Conservation (phyloP, 2,888 invertebrate species). For the Eilema griseolum region DNA sequence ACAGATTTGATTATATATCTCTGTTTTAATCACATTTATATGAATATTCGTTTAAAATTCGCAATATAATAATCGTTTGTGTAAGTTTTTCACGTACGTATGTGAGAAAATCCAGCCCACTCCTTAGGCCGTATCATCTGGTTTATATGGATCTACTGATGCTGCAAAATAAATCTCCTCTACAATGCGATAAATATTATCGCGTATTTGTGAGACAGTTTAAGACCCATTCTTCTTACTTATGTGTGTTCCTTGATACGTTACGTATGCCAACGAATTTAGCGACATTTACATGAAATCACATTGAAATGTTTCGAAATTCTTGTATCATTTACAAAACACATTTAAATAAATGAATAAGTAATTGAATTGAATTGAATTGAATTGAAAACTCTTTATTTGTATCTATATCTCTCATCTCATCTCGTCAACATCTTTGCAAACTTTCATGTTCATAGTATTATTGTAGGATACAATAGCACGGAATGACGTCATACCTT, state of each 20-base stretch:
- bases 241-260: conserved; percentile 25
- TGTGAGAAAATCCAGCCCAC: conserved; percentile 28
- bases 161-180: conserved; percentile 38
- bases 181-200: conserved; percentile 31
- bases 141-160: conserved; percentile 35
- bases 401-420: too few relatives aligned
- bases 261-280: conserved; percentile 11
- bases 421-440: too few relatives aligned
- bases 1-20: too few relatives aligned
- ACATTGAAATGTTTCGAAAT: background rate
- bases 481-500: background rate
- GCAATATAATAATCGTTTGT: conserved; percentile 13
- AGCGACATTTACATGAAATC: background rate
- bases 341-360: too few relatives aligned
- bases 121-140: conserved; percentile 25
- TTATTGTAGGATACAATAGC: too few relatives aligned
- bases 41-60: background rate
- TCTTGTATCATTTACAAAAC: background rate
- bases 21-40: too few relatives aligned
- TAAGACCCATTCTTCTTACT: conserved; percentile 29
- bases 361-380: too few relatives aligned
- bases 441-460: too few relatives aligned
- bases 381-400: too few relatives aligned
- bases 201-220: conserved; percentile 23
- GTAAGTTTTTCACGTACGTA: conserved; percentile 14